Conservation (phyloP, 2,797 vertebrate genomes). For the Centroberyx gerrardi region DNA sequence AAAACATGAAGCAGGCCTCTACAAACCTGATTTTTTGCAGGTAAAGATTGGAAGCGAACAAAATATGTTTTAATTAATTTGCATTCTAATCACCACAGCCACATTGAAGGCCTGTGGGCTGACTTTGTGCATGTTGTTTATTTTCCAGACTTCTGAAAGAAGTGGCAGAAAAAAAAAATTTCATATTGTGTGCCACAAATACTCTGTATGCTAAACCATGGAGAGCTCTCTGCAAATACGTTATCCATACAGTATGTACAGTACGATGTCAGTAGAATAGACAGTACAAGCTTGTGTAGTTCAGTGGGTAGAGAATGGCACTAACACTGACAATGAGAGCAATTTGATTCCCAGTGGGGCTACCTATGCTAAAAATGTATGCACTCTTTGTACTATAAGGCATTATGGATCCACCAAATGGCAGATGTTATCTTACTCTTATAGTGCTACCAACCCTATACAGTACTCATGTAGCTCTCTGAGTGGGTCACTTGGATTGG, state of each 20-base stretch:
- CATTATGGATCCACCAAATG: not conserved
- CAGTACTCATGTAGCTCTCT: not conserved
- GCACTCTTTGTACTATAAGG: not conserved
- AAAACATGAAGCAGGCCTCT: conserved; percentile 39
- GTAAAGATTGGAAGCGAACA: conserved; percentile 43
- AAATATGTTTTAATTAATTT: conserved; percentile 66
- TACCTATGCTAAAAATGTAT: conserved; percentile 17
- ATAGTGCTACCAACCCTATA: not conserved
- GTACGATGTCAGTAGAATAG: not conserved
- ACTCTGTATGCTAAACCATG: not conserved
- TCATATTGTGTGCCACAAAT: conserved; percentile 8
- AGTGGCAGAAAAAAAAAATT: conserved; percentile 35
- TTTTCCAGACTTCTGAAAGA: conserved; percentile 51
- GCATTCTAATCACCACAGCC: conserved; percentile 60
- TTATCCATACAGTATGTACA: not conserved
- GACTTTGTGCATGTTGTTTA: conserved; percentile 54
- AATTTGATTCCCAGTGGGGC: conserved; percentile 5
- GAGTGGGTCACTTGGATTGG: not conserved
- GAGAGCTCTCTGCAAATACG: not conserved
- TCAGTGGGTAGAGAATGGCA: conserved; percentile 31
- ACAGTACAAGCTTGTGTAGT: conserved; percentile 8
- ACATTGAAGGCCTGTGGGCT: conserved; percentile 43
- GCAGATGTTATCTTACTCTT: not conserved
- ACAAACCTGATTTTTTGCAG: conserved; percentile 45
- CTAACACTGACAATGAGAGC: not conserved